Base-by-base conservation (phyloP, 2,888 invertebrate genomes). In the Neria commutata region DNA sequence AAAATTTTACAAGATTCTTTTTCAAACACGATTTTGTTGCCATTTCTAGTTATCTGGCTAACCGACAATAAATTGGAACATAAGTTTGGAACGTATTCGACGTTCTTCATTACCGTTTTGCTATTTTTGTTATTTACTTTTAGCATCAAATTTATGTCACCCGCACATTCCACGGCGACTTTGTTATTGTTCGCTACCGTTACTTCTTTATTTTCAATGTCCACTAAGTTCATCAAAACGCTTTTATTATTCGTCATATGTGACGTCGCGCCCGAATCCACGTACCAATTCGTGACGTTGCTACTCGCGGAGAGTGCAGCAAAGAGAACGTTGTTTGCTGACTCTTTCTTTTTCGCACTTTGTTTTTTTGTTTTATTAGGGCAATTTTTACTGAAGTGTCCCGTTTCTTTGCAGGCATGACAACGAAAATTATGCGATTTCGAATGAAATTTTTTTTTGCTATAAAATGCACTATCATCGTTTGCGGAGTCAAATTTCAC, bases 1-100 rank as follows among this genome's bases (percentile, higher is more conserved):
- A 52, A 64, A 14, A 68, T 66, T 25, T 50, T 37, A 26, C 67
- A 67, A 2, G 2, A 34, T n/a, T n/a, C n/a, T n/a, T n/a, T n/a
- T n/a, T n/a, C n/a, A n/a, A n/a, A n/a, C n/a, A n/a, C n/a, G n/a
- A n/a, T n/a, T n/a, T n/a, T n/a, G n/a, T n/a, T n/a, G n/a, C n/a
- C n/a, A n/a, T n/a, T n/a, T n/a, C n/a, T n/a, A n/a, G n/a, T n/a
- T n/a, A n/a, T n/a, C n/a, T n/a, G n/a, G n/a, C n/a, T n/a, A n/a
- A n/a, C n/a, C n/a, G n/a, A n/a, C 2, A 42, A 5, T 17, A 42
- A 21, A 48, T 48, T 48, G 2, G 21, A 8, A 24, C 17, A 46
- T 19, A 46, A 46, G 11, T 48, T 25, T 3, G 48, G 48, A 3
- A 48, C n/a, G n/a, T 48, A 25, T 49, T 59, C 54, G 10, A 61